These are phyloP conservation scores for Drepana falcataria DNA, from an alignment of 2,888 invertebrate genomes.

Conservation along the genomic window DNA sequence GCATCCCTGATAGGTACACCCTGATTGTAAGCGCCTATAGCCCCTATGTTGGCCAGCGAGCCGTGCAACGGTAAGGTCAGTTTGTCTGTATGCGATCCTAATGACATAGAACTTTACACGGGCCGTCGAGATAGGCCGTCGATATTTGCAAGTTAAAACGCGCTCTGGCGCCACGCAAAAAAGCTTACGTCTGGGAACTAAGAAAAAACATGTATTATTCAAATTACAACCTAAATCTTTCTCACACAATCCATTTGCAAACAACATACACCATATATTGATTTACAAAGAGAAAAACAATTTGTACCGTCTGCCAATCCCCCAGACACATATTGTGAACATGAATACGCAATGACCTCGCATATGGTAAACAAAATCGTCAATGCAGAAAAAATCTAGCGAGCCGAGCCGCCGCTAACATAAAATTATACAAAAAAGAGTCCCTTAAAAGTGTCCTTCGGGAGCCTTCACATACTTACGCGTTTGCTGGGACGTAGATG, in stretches of 20 bases:
- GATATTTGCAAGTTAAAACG: too few species aligned
- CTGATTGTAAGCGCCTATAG: too few species aligned
- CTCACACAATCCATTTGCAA: too few species aligned
- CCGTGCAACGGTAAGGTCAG: too few species aligned
- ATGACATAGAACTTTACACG: too few species aligned
- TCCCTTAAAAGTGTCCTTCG: conserved; percentile 10
- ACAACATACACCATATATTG: background rate
- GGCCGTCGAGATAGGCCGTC: too few species aligned
- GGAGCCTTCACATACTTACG: conserved; percentile 9
- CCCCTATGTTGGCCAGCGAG: too few species aligned
- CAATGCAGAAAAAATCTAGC: background rate
- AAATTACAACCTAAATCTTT: background rate
- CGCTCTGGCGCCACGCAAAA: too few species aligned
- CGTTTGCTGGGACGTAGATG: conserved; percentile 3
- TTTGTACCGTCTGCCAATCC: background rate
- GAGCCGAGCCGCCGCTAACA: conserved; percentile 1
- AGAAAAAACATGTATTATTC: background rate
- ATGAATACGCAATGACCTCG: background rate
- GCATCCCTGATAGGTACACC: too few species aligned
- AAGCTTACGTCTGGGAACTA: background rate
- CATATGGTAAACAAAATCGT: background rate
- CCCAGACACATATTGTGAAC: background rate
- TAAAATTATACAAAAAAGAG: conserved; percentile 11
- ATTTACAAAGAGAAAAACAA: background rate
- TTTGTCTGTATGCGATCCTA: too few species aligned